Evolutionary conservation across 2,113 vertebrate species (phyloP), one percentile per base, ranked within the genome.

Genomic region (Mesoclemmys tuberculata): DNA sequence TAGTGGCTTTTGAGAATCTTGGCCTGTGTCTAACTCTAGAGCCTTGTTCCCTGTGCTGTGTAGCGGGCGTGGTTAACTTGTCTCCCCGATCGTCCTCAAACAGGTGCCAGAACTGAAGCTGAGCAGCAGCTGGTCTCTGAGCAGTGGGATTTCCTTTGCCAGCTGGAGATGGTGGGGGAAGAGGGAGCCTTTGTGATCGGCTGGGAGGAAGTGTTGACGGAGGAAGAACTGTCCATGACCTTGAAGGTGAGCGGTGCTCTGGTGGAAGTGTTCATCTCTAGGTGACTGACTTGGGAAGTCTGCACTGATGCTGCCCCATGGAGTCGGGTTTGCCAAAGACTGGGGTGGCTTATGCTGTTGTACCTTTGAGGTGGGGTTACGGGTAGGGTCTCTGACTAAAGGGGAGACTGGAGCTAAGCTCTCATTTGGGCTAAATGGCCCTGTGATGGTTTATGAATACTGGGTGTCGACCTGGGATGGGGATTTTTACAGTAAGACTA

Each of bases 141-240:
- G 83, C 98, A 99, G 92, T 99, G 99, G 99, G 98, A 97, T 82
- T 97, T 98, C 96, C 94, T 99, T 88, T 94, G 97, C 91, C 94
- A 98, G 89, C 97, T 98, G 96, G 99, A 99, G 88, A 98, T 98
- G 95, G 98, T 99, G 48, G 98, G 98, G 29, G 99, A 99, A n/a
- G 98, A 98, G 90, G 98, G 97, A 0, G 98, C 98, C 13, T 99
- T 99, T 24, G 98, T 99, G 84, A 99, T 99, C 3, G 98, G 98
- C 81, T 97, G 98, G 93, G 97, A 98, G 2, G 98, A 99, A 78
- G 98, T 99, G 54, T 97, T 99, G 3, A 99, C 99, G 0, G 99
- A 99, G 82, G 98, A 99, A 2, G 99, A 99, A 92, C 98, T 99
- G 5, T 98, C 98, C 0, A 68, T 93, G 1, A 98, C 98, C 1